phyloP scores from a whole-genome alignment of 2,113 vertebrate species.

The Paramisgurnus dabryanus region DNA sequence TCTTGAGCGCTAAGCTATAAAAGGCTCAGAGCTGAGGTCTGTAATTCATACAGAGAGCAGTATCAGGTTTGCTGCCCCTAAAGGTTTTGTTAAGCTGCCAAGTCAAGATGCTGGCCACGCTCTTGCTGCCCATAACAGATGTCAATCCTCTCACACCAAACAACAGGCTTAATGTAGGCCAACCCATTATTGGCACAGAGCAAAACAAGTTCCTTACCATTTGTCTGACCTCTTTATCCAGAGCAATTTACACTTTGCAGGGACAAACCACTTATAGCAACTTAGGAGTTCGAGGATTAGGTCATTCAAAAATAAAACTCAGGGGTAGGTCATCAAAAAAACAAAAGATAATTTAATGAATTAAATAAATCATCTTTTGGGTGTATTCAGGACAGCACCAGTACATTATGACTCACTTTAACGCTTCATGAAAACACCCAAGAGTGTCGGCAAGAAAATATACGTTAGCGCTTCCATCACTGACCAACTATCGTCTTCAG shows the following conservation, averaged over 20 bases:
- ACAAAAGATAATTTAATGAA: too few species aligned
- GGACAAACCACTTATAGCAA: neutral
- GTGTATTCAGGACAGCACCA: too few species aligned
- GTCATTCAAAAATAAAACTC: too few species aligned
- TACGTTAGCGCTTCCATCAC: too few species aligned
- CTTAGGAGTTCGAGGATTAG: neutral
- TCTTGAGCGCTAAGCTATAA: neutral
- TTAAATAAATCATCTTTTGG: too few species aligned
- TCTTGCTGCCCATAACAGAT: conserved; percentile 36
- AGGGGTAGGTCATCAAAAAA: too few species aligned
- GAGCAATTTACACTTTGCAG: neutral
- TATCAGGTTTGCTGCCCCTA: neutral
- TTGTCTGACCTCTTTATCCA: neutral
- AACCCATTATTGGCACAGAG: neutral
- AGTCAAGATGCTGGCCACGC: conserved; percentile 34
- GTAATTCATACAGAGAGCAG: neutral
- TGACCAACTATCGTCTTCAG: too few species aligned
- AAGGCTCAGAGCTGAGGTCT: neutral
- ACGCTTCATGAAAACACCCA: too few species aligned
- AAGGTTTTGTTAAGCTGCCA: conserved; percentile 39
- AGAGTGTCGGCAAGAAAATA: too few species aligned
- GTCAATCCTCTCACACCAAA: conserved; percentile 20
- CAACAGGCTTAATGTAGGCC: neutral
- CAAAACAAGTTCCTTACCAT: neutral
- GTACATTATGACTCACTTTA: too few species aligned